Base-by-base conservation (phyloP, 2,888 invertebrate genomes). In the Ochropleura plecta region DNA sequence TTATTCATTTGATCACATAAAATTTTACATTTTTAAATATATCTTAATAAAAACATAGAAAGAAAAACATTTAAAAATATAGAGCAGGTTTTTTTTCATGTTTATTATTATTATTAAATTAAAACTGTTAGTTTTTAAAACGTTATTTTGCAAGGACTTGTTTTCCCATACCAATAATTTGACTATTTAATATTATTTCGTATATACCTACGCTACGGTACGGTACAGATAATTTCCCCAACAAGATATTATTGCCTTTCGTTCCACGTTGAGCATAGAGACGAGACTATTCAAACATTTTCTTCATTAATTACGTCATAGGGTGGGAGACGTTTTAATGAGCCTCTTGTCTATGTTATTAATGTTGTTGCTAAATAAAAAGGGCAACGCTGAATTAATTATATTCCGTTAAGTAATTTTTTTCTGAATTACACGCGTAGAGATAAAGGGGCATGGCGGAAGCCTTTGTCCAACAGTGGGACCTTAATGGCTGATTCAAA, bases 321-420 rank as follows among this genome's bases (percentile, higher is more conserved):
- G 59, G n/a, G 57, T 57, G 48, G 64, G 53, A 63, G 63, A 72
- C 14, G 53, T 59, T 70, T 69, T 76, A 79, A 73, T 75, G 53
- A 86, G 67, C 53, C 57, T 76, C 72, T 79, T 72, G 73, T 75
- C 57, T 51, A 63, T 74, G 68, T 80, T 84, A 84, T 69, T 84
- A 86, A 79, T 66, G 20, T 64, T 49, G 55, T 60, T 59, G 9
- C 53, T 62, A 53, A 68, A 53, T 63, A 70, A 18, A 62, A 67
- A 67, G n/a, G 8, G 18, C n/a, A 51, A 73, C 65, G 57, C 49
- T 48, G 7, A 57, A 57, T 6, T 63, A 44, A 6, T 40, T 49
- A 8, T 63, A 42, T 18, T 14, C 42, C 9, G 16, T 20, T 40
- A 12, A 42, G 12, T 16, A 18, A 0, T 60, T 59, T 57, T 20